These are phyloP conservation scores for Gymnocheta viridis DNA, from an alignment of 2,888 invertebrate genomes.

Conservation along the genomic window DNA sequence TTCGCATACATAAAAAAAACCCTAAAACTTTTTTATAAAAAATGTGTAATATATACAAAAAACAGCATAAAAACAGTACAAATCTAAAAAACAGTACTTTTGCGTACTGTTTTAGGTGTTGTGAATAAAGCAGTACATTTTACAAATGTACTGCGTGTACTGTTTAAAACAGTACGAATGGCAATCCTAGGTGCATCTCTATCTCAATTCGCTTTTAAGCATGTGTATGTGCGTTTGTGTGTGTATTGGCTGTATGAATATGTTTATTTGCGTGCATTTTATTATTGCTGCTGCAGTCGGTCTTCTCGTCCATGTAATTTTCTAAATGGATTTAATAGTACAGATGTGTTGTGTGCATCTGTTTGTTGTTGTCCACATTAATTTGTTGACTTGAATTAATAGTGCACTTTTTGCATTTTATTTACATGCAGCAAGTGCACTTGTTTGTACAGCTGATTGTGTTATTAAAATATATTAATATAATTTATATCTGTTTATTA, in stretches of 20 bases:
- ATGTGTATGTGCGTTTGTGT: not conserved
- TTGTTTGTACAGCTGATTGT: not conserved
- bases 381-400: constrained; percentile 45
- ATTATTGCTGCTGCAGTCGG: constrained; percentile 2
- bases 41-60: no score
- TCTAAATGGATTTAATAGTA: constrained; percentile 49
- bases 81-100: no score
- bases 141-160: no score
- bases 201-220: not conserved
- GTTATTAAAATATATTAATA: not conserved
- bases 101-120: no score
- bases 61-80: no score
- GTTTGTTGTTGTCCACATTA: constrained; percentile 10
- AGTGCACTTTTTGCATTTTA: constrained; percentile 22
- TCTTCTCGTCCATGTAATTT: constrained; percentile 40
- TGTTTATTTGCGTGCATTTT: constrained; percentile 32
- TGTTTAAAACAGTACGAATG: no score
- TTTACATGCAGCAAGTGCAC: not conserved
- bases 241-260: not conserved
- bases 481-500: constrained; percentile 15
- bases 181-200: no score
- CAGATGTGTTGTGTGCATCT: constrained; percentile 42
- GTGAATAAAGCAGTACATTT: no score
- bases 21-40: no score
- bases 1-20: no score